Base-by-base conservation (phyloP, 2,113 vertebrate species). In the Callaeas wilsoni region DNA sequence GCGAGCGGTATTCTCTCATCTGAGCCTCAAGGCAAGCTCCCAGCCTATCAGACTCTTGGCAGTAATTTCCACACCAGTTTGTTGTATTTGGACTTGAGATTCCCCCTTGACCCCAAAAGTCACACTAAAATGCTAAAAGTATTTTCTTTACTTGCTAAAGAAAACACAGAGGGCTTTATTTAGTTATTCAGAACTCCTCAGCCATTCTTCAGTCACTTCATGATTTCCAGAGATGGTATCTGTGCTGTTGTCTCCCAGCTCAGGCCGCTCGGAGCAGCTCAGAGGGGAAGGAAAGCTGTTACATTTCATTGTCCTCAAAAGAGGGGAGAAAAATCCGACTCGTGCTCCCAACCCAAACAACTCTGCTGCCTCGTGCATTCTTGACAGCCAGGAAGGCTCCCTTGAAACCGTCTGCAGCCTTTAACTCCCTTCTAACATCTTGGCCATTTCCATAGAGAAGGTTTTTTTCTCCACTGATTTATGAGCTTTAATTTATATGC, bases 101-200 rank as follows among this genome's bases (percentile, higher is more conserved):
- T 97, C 93, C 93, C 94, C 94, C 81, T 94, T 97, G 96, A 97
- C 94, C 97, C 96, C 97, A 89, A 37, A 98, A 97, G 96, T 97
- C 94, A 96, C 95, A 93, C 96, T 97, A 97, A 97, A 98, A 97
- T 29, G 89, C 95, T 97, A 94, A 90, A 98, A 97, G 97, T 98
- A 95, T 98, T 98, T 98, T 98, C 96, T 98, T 98, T 98, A 95
- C 97, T 98, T 94, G 94, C 93, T 95, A 97, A 97, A 97, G 95
- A 97, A 98, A 98, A 97, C 96, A 98, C 94, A 93, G 94, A 87
- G 80, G 84, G 78, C 93, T 96, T 96, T 86, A 90, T 96, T 95
- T 96, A 96, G 95, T 97, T 96, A 97, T 97, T 96, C 80, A 65
- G 97, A 96, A 88, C 96, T 96, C 87, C 92, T 96, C 91, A 90